Percentiles rank a stretch among this genome's conserved stretches.
Conservation (phyloP, 2,888 invertebrate species). For the Macrophya alboannulata region DNA sequence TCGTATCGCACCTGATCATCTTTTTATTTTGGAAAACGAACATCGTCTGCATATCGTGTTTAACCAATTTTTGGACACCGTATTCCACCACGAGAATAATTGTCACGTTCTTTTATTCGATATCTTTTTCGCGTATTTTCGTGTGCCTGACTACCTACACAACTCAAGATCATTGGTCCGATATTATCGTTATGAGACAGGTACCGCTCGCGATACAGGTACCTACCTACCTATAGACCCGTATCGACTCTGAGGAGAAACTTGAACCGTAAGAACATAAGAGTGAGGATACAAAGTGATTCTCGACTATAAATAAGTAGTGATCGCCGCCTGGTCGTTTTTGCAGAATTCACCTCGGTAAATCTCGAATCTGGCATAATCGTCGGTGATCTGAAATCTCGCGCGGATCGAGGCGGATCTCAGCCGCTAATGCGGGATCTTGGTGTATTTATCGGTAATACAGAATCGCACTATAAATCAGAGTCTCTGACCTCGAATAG, state of each 20-base stretch:
- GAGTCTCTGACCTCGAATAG: slow-evolving; percentile 26
- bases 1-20: no score
- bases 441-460: slow-evolving; percentile 69
- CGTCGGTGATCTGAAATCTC: slow-evolving; percentile 70
- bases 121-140: neutral
- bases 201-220: neutral
- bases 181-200: slow-evolving; percentile 35
- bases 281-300: slow-evolving; percentile 62
- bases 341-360: slow-evolving; percentile 65
- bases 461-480: slow-evolving; percentile 71
- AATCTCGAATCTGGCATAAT: slow-evolving; percentile 72
- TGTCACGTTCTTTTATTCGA: neutral
- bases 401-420: slow-evolving; percentile 65
- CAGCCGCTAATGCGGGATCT: slow-evolving; percentile 65
- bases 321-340: slow-evolving; percentile 62
- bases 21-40: neutral
- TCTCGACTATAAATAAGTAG: slow-evolving; percentile 72
- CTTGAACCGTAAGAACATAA: slow-evolving; percentile 4
- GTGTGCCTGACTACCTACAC: neutral
- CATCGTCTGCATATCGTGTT: neutral
- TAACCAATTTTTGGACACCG: neutral
- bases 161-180: slow-evolving; percentile 1
- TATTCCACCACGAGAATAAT: neutral
- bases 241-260: slow-evolving; percentile 1
- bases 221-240: neutral